A percentile compares a stretch with the other conserved stretches of the same genome.
Evolutionary conservation across 2,113 vertebrate genomes (phyloP).

Genomic region (Ahaetulla prasina): DNA sequence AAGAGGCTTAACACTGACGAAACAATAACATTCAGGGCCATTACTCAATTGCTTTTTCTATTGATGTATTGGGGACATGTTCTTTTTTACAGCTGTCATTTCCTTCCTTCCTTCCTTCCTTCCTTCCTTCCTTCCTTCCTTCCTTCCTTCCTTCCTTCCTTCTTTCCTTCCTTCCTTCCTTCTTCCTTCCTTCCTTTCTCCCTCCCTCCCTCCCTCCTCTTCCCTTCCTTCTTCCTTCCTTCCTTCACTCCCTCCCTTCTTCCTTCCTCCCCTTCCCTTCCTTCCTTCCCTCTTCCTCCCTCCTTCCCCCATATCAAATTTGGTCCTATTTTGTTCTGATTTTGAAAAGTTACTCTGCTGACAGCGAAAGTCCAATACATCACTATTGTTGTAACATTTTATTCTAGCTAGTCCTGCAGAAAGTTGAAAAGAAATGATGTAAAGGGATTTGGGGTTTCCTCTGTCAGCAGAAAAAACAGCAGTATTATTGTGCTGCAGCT

Average conservation of each 20-base stretch:
- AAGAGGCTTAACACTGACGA: not conserved
- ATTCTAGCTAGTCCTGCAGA: not conserved
- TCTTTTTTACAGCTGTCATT: not conserved
- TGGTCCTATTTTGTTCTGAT: not conserved
- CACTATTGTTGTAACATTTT: not conserved
- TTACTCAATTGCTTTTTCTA: not conserved
- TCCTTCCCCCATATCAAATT: not conserved
- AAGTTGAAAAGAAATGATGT: not conserved
- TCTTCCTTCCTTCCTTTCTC: not conserved
- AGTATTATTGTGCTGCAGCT: not conserved
- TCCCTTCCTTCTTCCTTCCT: accelerated
- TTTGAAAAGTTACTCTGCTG: not conserved
- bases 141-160: no score
- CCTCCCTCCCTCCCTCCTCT: not conserved
- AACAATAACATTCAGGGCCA: not conserved
- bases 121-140: not conserved
- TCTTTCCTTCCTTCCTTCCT: no score
- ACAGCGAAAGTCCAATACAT: not conserved
- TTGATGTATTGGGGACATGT: not conserved
- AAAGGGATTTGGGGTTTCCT: not conserved
- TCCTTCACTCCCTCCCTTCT: not conserved
- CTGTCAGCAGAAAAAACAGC: not conserved
- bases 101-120: not conserved
- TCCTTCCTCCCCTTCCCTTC: no score
- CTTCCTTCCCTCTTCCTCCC: not conserved